These are phyloP conservation scores for Heliconius congener DNA, from an alignment of 1,140 invertebrate species.

Conservation along the genomic window DNA sequence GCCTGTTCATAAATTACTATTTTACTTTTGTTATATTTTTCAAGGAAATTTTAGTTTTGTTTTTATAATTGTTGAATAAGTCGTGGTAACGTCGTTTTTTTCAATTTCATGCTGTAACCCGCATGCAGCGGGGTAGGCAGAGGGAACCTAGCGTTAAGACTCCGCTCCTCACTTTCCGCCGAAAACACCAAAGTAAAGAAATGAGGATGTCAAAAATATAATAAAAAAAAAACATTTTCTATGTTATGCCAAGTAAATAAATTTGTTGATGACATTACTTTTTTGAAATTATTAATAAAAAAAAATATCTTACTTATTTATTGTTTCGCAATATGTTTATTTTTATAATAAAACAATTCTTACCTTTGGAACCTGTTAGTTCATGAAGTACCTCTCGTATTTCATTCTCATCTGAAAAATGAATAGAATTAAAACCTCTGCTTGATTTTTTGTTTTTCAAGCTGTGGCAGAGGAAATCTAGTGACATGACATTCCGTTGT, in stretches of 20 bases:
- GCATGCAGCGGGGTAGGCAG: too few relatives aligned
- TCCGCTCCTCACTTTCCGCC: too few relatives aligned
- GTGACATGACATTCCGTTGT: too few relatives aligned
- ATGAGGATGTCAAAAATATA: not conserved
- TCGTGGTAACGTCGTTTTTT: not conserved
- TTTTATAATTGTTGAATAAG: not conserved
- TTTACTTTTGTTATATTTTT: not conserved
- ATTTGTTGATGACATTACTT: not conserved
- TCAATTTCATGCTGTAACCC: too few relatives aligned
- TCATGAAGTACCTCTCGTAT: not conserved
- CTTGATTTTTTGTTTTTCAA: too few relatives aligned
- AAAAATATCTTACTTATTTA: not conserved
- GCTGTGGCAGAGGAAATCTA: too few relatives aligned
- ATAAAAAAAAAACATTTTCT: not conserved
- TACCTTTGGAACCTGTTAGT: constrained; percentile 7
- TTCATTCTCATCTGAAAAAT: constrained; percentile 1
- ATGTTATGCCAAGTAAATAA: not conserved
- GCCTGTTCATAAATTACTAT: not conserved
- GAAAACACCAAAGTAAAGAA: not conserved
- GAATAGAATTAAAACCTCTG: too few relatives aligned
- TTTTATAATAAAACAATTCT: not conserved
- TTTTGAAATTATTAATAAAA: not conserved
- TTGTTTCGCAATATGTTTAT: not conserved
- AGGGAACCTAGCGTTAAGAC: too few relatives aligned
- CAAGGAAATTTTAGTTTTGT: not conserved